phyloP scores from a whole-genome alignment of 1,140 invertebrate species.

The Drosophila kikkawai region DNA sequence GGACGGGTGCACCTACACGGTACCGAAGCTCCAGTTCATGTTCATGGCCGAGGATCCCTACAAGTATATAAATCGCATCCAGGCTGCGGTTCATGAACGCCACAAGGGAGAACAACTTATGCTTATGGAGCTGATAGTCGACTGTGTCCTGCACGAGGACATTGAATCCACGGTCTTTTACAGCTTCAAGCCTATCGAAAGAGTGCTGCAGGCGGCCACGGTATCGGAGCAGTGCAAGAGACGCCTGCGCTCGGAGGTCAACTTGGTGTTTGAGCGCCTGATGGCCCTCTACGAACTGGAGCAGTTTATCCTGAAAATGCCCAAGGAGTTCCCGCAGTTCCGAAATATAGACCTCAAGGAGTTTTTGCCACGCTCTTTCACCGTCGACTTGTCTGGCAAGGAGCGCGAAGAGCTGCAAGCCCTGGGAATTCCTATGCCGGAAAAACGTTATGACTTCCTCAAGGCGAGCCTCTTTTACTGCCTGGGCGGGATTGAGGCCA shows the following conservation, averaged over 20 bases:
- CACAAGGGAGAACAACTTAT: slow-evolving; percentile 71
- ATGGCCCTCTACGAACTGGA: slow-evolving; percentile 80
- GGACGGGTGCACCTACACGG: slow-evolving; percentile 62
- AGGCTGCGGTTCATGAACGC: slow-evolving; percentile 61
- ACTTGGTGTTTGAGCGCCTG: slow-evolving; percentile 74
- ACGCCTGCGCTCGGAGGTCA: slow-evolving; percentile 63
- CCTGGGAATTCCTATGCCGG: slow-evolving; percentile 44
- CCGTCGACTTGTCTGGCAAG: slow-evolving; percentile 31
- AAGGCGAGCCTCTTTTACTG: slow-evolving; percentile 68
- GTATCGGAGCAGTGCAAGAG: slow-evolving; percentile 60
- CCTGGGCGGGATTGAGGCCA: slow-evolving; percentile 64
- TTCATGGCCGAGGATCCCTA: slow-evolving; percentile 79
- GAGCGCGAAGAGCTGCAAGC: slow-evolving; percentile 52
- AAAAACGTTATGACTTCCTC: slow-evolving; percentile 42
- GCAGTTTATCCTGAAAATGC: slow-evolving; percentile 72
- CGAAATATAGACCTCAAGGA: slow-evolving; percentile 56
- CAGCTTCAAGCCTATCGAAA: slow-evolving; percentile 67
- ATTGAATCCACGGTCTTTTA: slow-evolving; percentile 61
- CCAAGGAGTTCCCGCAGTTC: slow-evolving; percentile 76
- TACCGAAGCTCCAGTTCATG: slow-evolving; percentile 79
- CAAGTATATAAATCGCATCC: slow-evolving; percentile 65
- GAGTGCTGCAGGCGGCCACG: slow-evolving; percentile 31
- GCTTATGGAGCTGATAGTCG: slow-evolving; percentile 78
- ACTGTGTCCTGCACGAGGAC: slow-evolving; percentile 76
- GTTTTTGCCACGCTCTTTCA: slow-evolving; percentile 55